Percentiles rank a stretch among this genome's conserved stretches.
Evolutionary conservation across 2,113 vertebrate species (phyloP).

Genomic region (Fregata magnificens): DNA sequence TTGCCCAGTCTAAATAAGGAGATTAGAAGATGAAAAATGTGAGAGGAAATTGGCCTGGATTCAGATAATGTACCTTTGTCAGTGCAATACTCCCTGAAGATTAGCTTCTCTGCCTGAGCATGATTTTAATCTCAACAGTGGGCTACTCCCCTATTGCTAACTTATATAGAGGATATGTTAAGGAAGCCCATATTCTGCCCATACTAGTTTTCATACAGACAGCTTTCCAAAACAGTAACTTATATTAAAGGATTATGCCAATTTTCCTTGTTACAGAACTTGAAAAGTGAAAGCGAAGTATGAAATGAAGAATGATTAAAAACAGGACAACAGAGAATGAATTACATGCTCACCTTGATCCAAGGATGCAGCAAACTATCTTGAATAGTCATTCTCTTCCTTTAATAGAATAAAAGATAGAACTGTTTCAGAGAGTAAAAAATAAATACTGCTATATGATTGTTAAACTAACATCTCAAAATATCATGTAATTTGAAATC

Average conservation of each 20-base stretch:
- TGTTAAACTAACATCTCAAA: neutral
- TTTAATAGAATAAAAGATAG: conserved; percentile 33
- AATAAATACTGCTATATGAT: neutral
- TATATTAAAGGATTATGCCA: neutral
- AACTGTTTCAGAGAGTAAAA: neutral
- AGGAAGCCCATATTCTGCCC: neutral
- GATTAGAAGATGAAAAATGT: neutral
- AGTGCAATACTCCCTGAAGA: neutral
- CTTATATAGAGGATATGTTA: neutral
- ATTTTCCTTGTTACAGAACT: neutral
- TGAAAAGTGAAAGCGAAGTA: neutral
- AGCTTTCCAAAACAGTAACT: neutral
- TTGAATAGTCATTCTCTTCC: conserved; percentile 97
- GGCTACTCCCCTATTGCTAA: neutral
- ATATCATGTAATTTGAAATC: neutral
- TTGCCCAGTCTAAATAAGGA: neutral
- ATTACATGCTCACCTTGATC: conserved; percentile 87
- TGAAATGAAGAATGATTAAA: neutral
- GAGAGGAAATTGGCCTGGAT: neutral
- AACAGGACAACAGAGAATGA: neutral
- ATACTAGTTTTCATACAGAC: neutral
- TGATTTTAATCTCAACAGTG: neutral
- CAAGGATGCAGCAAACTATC: conserved; percentile 95
- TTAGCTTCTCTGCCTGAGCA: neutral
- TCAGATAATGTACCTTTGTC: neutral